phyloP scores from a whole-genome alignment of 92 coral and sea anemone species.

The Epizoanthus illoricatus region DNA sequence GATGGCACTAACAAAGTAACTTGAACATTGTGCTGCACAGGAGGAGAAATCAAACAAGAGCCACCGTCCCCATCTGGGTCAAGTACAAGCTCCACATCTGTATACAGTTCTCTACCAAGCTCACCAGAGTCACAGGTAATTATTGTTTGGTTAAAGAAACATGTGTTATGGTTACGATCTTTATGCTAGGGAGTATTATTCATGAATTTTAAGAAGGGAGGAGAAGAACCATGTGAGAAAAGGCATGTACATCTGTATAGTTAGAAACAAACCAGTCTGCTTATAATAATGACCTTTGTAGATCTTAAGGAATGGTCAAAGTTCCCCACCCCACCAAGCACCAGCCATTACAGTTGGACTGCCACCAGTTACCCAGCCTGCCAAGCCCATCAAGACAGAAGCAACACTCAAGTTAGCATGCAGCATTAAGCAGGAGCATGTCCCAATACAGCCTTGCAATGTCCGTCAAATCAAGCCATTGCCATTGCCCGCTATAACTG shows the following conservation, averaged over 20 bases:
- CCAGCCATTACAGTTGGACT: conserved; percentile 51
- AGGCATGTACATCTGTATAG: no score
- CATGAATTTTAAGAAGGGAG: no score
- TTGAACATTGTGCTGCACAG: conserved; percentile 34
- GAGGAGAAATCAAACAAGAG: conserved; percentile 77
- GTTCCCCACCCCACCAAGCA: conserved; percentile 73
- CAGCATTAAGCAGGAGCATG: conserved; percentile 62
- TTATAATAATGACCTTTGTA: conserved; percentile 31
- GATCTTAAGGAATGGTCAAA: conserved; percentile 70
- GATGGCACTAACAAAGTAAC: no score
- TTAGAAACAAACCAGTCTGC: neutral
- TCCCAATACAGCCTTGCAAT: conserved; percentile 67
- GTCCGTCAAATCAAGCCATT: conserved; percentile 65
- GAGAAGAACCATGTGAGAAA: no score
- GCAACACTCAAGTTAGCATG: conserved; percentile 65
- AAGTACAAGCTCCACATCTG: conserved; percentile 61
- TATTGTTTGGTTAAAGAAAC: neutral
- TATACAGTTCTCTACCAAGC: conserved; percentile 84
- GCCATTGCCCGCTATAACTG: conserved; percentile 48
- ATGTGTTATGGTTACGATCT: no score
- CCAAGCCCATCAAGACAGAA: conserved; percentile 62
- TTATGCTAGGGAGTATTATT: no score
- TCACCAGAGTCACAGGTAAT: conserved; percentile 97
- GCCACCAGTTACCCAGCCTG: conserved; percentile 33
- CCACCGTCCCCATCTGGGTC: conserved; percentile 86